Base-by-base conservation (phyloP, 2,113 vertebrate genomes). In the Labeo rohita region DNA sequence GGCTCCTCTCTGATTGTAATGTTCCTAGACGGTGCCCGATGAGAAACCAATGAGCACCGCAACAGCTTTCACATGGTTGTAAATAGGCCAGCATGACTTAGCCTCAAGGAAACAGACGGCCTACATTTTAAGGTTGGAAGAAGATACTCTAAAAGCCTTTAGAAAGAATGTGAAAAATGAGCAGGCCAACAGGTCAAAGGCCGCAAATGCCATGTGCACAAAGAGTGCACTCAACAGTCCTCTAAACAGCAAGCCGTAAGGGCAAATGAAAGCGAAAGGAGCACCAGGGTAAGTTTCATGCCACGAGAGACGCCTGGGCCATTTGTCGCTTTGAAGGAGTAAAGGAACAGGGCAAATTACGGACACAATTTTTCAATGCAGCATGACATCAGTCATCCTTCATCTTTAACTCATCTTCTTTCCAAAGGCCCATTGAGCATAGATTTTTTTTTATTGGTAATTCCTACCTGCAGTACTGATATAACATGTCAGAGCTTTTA, bases 101-200 rank as follows among this genome's bases (percentile, higher is more conserved):
- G 81, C 85, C 79, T 23, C 28, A 50, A 63, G 85, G 79, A 75
- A 75, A 86, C 39, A 28, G 45, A 50, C 59, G 65, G 52, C 56
- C 79, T 86, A 86, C 36, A 81, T 81, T 83, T 75, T 75, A 47
- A 75, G 79, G 28, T 86, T 65, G n/a, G 6, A 21, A 70, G 45
- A 75, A 50, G 80, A 74, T 78, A 34, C 23, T 78, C 34, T 76
- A 85, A 36, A 73, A 85, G 59, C 61, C 74, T 50, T 68, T 52
- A 43, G 61, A 68, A 50, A 68, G 47, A 76, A 66, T 50, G 50
- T 85, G 74, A 85, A 85, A 85, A 85, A 85, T 85, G 75, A 80
- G 61, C 21, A 68, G 54, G 75, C 63, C 75, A 43, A 36, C 52
- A 28, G 84, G 75, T 80, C 49, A 43, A 52, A 68, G 75, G 49